These are phyloP conservation scores for Gracilinanus agilis DNA, from an alignment of 2,113 vertebrate genomes.

Conservation along the genomic window DNA sequence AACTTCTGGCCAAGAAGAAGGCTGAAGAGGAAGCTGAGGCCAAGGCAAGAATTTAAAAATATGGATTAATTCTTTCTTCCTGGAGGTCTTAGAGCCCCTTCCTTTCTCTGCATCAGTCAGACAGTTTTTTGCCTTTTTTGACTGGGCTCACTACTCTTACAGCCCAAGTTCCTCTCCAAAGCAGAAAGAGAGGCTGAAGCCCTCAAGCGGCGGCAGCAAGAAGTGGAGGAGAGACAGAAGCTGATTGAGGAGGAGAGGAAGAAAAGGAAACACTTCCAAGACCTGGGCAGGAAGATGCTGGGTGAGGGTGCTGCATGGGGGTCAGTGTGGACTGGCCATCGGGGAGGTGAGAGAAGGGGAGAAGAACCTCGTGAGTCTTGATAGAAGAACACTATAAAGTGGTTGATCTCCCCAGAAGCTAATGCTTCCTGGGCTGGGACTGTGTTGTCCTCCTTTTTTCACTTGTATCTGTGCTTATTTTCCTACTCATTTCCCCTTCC, in stretches of 20 bases:
- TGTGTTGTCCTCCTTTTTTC: neutral
- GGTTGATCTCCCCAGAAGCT: neutral
- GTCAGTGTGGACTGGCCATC: neutral
- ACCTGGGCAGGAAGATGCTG: constrained; percentile 97
- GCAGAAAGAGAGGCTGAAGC: constrained; percentile 95
- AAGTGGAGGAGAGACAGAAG: constrained; percentile 92
- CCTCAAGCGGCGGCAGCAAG: constrained; percentile 91
- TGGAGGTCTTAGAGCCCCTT: fast-evolving
- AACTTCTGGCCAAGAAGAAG: constrained; percentile 97
- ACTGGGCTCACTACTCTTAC: constrained; percentile 5
- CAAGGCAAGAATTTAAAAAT: constrained; percentile 86
- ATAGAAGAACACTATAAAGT: neutral
- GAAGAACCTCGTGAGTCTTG: neutral
- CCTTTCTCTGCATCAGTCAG: neutral
- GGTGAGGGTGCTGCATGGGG: constrained; percentile 82
- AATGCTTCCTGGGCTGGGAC: fast-evolving
- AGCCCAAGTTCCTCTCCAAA: constrained; percentile 98
- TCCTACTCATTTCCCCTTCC: neutral
- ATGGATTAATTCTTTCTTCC: neutral
- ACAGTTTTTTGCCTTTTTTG: neutral
- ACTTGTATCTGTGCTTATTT: neutral
- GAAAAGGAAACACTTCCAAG: constrained; percentile 96
- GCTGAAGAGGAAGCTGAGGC: constrained; percentile 97
- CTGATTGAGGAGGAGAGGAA: constrained; percentile 95
- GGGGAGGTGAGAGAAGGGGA: neutral